Conservation (phyloP, 2,113 vertebrate genomes). For the Zeus faber region DNA sequence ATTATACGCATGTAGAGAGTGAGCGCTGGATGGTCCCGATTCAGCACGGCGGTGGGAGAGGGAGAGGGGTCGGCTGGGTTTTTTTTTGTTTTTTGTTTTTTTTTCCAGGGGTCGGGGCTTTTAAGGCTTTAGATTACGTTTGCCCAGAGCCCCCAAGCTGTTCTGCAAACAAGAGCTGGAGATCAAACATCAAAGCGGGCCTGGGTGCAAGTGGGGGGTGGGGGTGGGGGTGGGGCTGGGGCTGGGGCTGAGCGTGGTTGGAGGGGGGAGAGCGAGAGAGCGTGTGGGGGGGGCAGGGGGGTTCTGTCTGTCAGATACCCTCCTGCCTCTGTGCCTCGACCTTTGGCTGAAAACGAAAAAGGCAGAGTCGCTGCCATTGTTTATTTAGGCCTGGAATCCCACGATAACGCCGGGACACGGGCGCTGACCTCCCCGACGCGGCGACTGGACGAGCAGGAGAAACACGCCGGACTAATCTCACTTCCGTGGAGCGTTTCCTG, state of each 20-base stretch:
- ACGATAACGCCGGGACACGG: no score
- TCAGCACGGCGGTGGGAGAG: constrained; percentile 32
- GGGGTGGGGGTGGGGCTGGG: background rate
- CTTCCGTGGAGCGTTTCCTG: no score
- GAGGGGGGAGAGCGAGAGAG: constrained; percentile 26
- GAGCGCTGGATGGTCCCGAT: constrained; percentile 25
- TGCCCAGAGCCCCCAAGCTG: constrained; percentile 55
- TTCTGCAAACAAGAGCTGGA: constrained; percentile 64
- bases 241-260: background rate
- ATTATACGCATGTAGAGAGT: constrained; percentile 29
- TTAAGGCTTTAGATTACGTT: constrained; percentile 58
- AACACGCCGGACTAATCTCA: no score
- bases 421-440: no score
- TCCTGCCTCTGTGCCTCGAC: background rate
- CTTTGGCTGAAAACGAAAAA: background rate
- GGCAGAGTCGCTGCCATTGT: no score
- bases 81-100: no score
- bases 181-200: constrained; percentile 66
- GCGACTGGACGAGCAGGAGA: no score
- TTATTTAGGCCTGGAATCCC: no score
- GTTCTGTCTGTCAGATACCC: background rate
- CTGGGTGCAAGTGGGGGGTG: constrained; percentile 23
- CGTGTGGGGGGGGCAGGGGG: constrained; percentile 25
- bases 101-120: constrained; percentile 56
- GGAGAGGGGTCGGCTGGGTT: no score